A percentile compares a stretch with the other conserved stretches of the same genome.
phyloP scores from a whole-genome alignment of 2,888 invertebrate species.

The Aphodius sticticus region DNA sequence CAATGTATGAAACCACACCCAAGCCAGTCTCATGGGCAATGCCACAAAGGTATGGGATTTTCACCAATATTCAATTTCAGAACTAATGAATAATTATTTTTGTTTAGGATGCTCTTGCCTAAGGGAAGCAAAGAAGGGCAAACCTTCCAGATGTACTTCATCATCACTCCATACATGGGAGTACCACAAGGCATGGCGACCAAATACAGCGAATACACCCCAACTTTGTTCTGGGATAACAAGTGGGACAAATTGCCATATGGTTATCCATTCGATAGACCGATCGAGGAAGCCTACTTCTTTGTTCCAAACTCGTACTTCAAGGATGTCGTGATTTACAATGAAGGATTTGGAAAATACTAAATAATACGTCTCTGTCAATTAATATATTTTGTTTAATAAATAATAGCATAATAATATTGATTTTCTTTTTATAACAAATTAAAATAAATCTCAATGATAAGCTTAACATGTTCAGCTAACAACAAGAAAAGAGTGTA shows the following conservation, averaged over 20 bases:
- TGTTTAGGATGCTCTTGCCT: slow-evolving; percentile 68
- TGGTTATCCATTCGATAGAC: slow-evolving; percentile 79
- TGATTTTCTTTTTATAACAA: no score
- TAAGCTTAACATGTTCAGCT: no score
- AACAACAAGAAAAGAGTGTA: no score
- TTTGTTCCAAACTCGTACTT: slow-evolving; percentile 71
- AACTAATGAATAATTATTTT: background rate
- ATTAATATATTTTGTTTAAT: background rate
- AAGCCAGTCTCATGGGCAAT: slow-evolving; percentile 68
- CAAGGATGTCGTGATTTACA: slow-evolving; percentile 71
- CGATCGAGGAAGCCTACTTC: slow-evolving; percentile 66
- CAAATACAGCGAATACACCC: slow-evolving; percentile 22
- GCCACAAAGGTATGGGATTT: slow-evolving; percentile 58
- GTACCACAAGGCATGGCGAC: background rate
- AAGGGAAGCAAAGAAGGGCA: slow-evolving; percentile 72
- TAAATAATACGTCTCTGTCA: background rate
- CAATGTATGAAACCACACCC: slow-evolving; percentile 58
- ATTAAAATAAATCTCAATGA: no score
- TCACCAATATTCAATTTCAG: background rate
- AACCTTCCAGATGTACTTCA: slow-evolving; percentile 63
- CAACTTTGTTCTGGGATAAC: slow-evolving; percentile 18
- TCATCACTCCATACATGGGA: slow-evolving; percentile 57
- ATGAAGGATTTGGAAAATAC: slow-evolving; percentile 52
- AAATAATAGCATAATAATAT: background rate
- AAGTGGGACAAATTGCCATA: slow-evolving; percentile 64